These are phyloP conservation scores for Ammodramus savannarum DNA, from an alignment of 2,113 vertebrate species.

Conservation along the genomic window DNA sequence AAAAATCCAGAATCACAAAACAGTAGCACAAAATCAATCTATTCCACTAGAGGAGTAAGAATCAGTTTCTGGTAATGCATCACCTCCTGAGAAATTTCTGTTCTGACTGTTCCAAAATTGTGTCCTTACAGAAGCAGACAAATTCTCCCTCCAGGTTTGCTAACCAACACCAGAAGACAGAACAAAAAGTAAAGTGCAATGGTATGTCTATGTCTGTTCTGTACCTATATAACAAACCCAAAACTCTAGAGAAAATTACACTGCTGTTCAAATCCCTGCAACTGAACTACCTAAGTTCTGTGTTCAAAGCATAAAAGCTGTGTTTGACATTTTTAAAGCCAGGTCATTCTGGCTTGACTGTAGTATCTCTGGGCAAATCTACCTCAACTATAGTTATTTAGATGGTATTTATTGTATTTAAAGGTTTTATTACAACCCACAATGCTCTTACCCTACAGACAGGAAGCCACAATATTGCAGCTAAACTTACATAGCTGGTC, in stretches of 20 bases:
- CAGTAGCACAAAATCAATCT: background rate
- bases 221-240: background rate
- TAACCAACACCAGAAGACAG: background rate
- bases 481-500: background rate
- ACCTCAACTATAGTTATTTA: background rate
- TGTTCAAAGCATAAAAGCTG: background rate
- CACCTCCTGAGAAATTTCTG: background rate
- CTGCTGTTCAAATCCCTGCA: background rate
- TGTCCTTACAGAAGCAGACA: background rate
- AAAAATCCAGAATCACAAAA: background rate
- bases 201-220: background rate
- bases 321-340: background rate
- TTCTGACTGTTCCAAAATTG: background rate
- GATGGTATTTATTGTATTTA: background rate
- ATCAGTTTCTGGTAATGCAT: accelerated
- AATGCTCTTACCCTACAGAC: background rate
- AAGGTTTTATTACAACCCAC: background rate
- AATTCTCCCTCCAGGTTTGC: background rate
- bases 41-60: background rate
- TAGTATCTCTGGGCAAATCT: background rate
- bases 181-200: background rate
- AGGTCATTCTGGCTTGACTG: background rate
- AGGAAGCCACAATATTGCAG: constrained; percentile 30
- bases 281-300: background rate
- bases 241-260: background rate